Percentiles rank a stretch among this genome's conserved stretches.
Evolutionary conservation across 1,140 invertebrate species (phyloP).

Genomic region (Asobara japonica): DNA sequence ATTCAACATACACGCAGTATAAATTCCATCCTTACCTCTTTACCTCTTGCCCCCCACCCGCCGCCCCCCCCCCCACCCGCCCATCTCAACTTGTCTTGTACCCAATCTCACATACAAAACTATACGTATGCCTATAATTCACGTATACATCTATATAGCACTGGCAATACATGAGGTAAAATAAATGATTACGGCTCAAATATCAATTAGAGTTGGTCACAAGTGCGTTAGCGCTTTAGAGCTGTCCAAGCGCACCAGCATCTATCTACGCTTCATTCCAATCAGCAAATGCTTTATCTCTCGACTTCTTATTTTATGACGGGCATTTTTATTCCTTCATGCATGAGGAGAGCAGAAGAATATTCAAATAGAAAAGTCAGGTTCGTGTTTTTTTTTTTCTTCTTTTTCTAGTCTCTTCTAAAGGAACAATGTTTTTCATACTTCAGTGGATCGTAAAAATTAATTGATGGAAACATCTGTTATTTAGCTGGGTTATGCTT

Average conservation of each 20-base stretch:
- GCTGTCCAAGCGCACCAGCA: neutral
- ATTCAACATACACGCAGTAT: constrained; percentile 43
- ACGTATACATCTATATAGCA: neutral
- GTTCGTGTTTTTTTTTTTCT: too few relatives aligned
- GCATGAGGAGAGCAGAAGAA: too few relatives aligned
- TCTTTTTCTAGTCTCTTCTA: too few relatives aligned
- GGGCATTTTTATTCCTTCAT: too few relatives aligned
- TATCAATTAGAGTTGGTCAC: constrained; percentile 12
- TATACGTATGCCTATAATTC: constrained; percentile 1
- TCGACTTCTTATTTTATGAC: too few relatives aligned
- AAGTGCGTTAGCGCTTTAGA: neutral
- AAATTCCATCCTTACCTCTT: constrained; percentile 36
- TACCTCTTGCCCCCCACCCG: neutral
- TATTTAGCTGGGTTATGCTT: too few relatives aligned
- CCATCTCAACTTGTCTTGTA: constrained; percentile 3
- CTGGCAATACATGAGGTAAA: neutral
- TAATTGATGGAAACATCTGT: too few relatives aligned
- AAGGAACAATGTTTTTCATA: too few relatives aligned
- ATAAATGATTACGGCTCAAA: neutral
- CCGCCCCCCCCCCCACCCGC: neutral
- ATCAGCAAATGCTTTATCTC: neutral
- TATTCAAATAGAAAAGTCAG: too few relatives aligned
- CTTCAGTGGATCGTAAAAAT: too few relatives aligned
- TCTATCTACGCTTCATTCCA: neutral
- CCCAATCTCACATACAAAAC: constrained; percentile 1